phyloP scores from a whole-genome alignment of 2,888 invertebrate species.

The Prenolepis imparis region DNA sequence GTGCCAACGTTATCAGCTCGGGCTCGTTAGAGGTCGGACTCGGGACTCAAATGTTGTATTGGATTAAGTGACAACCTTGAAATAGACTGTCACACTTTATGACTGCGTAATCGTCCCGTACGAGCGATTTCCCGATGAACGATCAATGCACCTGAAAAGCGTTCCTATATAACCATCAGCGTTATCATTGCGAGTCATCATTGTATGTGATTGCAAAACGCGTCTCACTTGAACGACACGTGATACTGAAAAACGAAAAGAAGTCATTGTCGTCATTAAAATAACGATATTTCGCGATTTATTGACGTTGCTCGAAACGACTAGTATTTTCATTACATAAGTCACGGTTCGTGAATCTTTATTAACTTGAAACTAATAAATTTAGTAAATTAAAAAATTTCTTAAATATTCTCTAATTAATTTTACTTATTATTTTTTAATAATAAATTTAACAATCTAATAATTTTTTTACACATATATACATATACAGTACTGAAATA shows the following conservation, averaged over 20 bases:
- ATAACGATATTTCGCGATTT: constrained; percentile 17
- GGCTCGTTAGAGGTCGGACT: constrained; percentile 34
- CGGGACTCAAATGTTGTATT: constrained; percentile 65
- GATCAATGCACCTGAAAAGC: constrained; percentile 71
- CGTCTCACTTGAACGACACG: not conserved
- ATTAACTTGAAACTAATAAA: not conserved
- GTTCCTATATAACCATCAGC: constrained; percentile 19
- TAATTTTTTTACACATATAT: not conserved
- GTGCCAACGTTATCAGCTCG: constrained; percentile 29
- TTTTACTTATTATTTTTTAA: not conserved
- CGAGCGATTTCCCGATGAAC: constrained; percentile 41
- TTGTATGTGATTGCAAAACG: not conserved
- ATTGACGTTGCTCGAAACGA: not conserved
- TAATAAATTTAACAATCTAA: not conserved
- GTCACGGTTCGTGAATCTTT: not conserved
- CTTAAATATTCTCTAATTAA: not conserved
- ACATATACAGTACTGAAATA: not conserved
- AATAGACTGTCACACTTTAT: constrained; percentile 49
- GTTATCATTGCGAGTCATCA: not conserved
- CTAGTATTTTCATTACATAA: constrained; percentile 23
- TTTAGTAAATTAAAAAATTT: not conserved
- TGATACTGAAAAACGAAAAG: not conserved
- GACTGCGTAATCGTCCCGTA: constrained; percentile 11
- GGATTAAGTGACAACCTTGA: constrained; percentile 73
- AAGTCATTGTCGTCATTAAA: not conserved